These are phyloP conservation scores for Nothoprocta perdicaria DNA, from an alignment of 2,113 vertebrate genomes.

Conservation along the genomic window DNA sequence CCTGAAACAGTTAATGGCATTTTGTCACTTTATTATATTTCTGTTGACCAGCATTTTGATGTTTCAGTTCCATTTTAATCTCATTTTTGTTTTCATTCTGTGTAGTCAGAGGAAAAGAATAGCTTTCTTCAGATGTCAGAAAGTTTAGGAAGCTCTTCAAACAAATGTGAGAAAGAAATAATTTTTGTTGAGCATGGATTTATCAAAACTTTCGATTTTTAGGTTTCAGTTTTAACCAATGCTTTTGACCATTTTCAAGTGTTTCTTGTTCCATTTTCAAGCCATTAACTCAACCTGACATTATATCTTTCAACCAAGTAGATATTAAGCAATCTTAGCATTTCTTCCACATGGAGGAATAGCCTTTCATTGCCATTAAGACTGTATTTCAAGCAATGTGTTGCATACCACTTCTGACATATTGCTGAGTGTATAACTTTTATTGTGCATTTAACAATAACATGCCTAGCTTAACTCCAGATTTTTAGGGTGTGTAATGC, in stretches of 20 bases:
- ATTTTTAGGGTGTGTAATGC: neutral
- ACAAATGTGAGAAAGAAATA: neutral
- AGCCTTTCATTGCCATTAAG: neutral
- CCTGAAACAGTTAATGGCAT: too few species aligned
- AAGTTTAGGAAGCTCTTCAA: neutral
- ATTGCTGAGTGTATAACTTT: neutral
- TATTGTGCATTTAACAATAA: neutral
- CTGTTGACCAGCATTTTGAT: neutral
- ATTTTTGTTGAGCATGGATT: neutral
- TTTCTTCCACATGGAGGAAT: neutral
- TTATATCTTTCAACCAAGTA: neutral
- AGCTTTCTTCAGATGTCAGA: neutral
- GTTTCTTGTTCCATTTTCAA: too few species aligned
- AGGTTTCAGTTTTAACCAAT: neutral
- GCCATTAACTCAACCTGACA: neutral
- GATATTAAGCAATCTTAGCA: neutral
- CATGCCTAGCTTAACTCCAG: neutral
- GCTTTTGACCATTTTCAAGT: neutral
- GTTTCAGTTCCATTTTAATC: neutral
- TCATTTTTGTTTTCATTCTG: neutral
- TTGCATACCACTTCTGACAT: neutral
- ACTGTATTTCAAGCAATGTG: neutral
- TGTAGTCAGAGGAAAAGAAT: neutral
- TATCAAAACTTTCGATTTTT: neutral
- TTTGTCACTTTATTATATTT: neutral